Percentiles rank a stretch among this genome's conserved stretches.
Conservation (phyloP, 2,888 invertebrate genomes). For the Philaethria dido region DNA sequence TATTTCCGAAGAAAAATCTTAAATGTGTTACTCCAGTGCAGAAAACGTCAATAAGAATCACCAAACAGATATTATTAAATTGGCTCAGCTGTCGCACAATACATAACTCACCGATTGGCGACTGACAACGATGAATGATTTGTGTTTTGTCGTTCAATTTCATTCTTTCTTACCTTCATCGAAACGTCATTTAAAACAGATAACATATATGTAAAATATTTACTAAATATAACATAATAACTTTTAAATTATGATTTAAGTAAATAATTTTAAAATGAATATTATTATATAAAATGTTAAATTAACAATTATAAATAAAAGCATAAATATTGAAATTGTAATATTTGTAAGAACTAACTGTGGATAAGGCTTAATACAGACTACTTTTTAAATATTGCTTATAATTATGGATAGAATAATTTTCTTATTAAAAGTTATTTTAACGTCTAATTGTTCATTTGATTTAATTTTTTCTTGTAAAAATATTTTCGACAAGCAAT, state of each 20-base stretch:
- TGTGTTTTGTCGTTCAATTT: slow-evolving; percentile 13
- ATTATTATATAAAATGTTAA: background rate
- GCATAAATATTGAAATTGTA: background rate
- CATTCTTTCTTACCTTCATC: slow-evolving; percentile 23
- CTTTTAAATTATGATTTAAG: background rate
- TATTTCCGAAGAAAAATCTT: slow-evolving; percentile 3
- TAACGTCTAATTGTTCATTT: too few relatives aligned
- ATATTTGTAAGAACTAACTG: background rate
- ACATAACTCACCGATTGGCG: slow-evolving; percentile 7
- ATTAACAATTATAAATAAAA: background rate
- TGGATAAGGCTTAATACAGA: slow-evolving; percentile 6
- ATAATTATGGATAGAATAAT: background rate
- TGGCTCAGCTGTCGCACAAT: slow-evolving; percentile 9
- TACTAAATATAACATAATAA: background rate
- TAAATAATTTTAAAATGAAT: background rate
- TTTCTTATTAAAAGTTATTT: background rate
- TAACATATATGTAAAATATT: background rate
- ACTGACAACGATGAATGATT: slow-evolving; percentile 12
- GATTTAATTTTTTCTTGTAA: background rate
- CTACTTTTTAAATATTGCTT: background rate
- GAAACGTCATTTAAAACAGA: slow-evolving; percentile 22
- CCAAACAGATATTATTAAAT: slow-evolving; percentile 2
- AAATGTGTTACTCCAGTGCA: slow-evolving; percentile 14
- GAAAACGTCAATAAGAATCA: slow-evolving; percentile 4
- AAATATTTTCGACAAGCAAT: background rate